These are phyloP conservation scores for Spilosoma lubricipeda DNA, from an alignment of 2,888 invertebrate genomes.

Conservation along the genomic window DNA sequence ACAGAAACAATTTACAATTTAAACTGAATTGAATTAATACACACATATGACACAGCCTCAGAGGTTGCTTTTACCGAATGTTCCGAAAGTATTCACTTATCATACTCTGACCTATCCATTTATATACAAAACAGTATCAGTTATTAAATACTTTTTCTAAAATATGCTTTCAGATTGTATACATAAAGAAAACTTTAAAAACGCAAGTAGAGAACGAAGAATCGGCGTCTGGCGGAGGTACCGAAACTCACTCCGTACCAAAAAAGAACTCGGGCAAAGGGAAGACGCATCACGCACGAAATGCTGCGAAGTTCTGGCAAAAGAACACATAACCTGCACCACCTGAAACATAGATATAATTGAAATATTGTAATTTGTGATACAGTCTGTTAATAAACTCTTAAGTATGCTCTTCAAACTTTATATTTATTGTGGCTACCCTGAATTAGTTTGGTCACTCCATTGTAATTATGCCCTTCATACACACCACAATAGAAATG, in stretches of 20 bases:
- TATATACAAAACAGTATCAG: background rate
- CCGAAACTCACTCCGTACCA: slow-evolving; percentile 79
- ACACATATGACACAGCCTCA: too few relatives aligned
- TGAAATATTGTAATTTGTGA: slow-evolving; percentile 56
- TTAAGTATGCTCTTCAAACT: slow-evolving; percentile 32
- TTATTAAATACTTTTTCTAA: background rate
- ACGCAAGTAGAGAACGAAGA: slow-evolving; percentile 95
- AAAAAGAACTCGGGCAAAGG: slow-evolving; percentile 93
- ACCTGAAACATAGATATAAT: slow-evolving; percentile 38
- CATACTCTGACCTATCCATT: too few relatives aligned
- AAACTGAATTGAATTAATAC: too few relatives aligned
- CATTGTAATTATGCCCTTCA: background rate
- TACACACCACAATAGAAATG: background rate
- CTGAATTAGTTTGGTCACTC: background rate
- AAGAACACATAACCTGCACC: slow-evolving; percentile 77
- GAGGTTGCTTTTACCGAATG: too few relatives aligned
- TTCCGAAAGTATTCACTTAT: too few relatives aligned
- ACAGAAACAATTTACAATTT: too few relatives aligned
- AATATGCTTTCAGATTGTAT: slow-evolving; percentile 88
- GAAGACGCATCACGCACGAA: slow-evolving; percentile 86
- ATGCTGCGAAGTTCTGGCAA: slow-evolving; percentile 90
- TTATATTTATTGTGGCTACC: background rate
- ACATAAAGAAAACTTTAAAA: slow-evolving; percentile 95
- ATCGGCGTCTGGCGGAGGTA: slow-evolving; percentile 90
- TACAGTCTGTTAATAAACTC: slow-evolving; percentile 56